Base-by-base conservation (phyloP, 2,113 vertebrate genomes). In the Phoxinus phoxinus region DNA sequence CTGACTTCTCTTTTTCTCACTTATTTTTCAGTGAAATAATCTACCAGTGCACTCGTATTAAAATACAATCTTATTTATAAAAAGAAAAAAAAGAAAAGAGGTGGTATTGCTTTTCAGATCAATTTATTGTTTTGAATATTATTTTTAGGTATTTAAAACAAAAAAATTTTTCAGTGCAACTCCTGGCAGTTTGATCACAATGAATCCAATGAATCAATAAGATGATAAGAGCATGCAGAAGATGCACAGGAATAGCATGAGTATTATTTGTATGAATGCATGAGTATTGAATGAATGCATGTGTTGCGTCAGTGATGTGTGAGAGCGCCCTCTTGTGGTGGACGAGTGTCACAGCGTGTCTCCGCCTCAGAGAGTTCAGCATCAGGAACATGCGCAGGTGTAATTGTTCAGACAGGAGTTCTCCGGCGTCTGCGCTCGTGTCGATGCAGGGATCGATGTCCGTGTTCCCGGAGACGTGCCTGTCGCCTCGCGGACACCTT, bases 301-400 rank as follows among this genome's bases (percentile, higher is more conserved):
- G n/a, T n/a, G 32, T 23, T 7, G 17, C 9, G 17, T 46, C 44
- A 74, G 56, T 81, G 48, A 37, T 86, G 85, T 77, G 13, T 86
- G 78, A 69, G 30, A 78, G 67, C 35, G 73, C 86, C 86, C 86
- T 84, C 86, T 67, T 58, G 63, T 88, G 89, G 71, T 37, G 25
- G 32, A 41, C 2, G 7, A 41, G 41, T 41, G 41, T 41, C 7
- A 9, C 41, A 9, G 37, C 9, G 37, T 41, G 41, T 9, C 2
- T 41, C 7, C 44, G 27, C 23, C 58, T 37, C 72, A 17, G 27
- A 25, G 75, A 25, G n/a, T 75, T 76, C 19, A 74, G 80, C 80
- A 74, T 74, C 4, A 72, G 80, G 51, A 23, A 8, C 74, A 25
- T 69, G 35, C 27, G 81, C 83, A 30, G 84, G 83, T 84, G 67